phyloP scores from a whole-genome alignment of 2,797 vertebrate genomes.

The Cheirogaleus major region DNA sequence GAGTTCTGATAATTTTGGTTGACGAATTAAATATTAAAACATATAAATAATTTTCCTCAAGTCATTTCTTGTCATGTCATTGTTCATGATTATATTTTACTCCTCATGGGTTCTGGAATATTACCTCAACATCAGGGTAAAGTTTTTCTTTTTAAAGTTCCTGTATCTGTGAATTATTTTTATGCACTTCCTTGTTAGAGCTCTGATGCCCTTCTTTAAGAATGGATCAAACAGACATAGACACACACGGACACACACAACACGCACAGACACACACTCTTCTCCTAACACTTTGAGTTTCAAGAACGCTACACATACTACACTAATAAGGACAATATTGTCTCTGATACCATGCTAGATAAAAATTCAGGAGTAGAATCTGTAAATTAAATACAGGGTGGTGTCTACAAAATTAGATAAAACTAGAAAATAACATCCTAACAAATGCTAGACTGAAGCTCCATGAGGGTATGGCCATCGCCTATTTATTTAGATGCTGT shows the following conservation, averaged over 20 bases:
- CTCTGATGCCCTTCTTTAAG: background rate
- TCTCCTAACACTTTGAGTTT: background rate
- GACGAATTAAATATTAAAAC: background rate
- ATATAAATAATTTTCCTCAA: background rate
- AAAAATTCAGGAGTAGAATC: background rate
- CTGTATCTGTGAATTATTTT: background rate
- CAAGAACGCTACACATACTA: background rate
- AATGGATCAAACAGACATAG: background rate
- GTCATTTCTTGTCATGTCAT: background rate
- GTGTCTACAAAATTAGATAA: background rate
- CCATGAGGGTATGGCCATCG: accelerated
- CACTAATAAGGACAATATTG: background rate
- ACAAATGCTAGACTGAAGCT: background rate
- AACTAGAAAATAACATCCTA: background rate
- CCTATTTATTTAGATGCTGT: background rate
- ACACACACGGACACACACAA: background rate
- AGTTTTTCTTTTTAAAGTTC: background rate
- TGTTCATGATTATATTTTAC: background rate
- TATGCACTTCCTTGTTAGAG: background rate
- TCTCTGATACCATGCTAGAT: background rate
- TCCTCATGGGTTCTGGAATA: background rate
- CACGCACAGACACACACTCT: background rate
- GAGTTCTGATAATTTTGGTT: background rate
- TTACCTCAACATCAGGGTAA: background rate
- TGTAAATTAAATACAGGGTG: background rate